Percentiles rank a stretch among this genome's conserved stretches.
These are phyloP conservation scores for Ennomos erosarius DNA, from an alignment of 2,888 invertebrate genomes.

Conservation along the genomic window DNA sequence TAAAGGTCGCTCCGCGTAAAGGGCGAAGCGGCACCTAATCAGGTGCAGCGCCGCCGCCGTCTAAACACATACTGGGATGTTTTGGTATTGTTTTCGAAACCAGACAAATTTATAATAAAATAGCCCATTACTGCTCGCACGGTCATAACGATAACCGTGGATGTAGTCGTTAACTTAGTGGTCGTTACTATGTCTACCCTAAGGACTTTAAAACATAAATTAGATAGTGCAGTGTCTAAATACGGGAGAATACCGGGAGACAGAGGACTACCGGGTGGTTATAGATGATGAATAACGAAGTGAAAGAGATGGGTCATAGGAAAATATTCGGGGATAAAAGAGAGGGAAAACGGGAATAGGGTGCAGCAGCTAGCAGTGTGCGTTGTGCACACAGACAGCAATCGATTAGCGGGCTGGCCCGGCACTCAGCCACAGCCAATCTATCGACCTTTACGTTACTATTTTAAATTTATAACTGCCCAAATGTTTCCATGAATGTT, in stretches of 20 bases:
- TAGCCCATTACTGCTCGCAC: conserved; percentile 70
- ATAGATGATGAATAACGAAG: conserved; percentile 80
- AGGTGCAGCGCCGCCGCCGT: conserved; percentile 56
- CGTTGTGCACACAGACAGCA: conserved; percentile 78
- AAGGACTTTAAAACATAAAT: conserved; percentile 78
- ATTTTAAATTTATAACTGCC: conserved; percentile 68
- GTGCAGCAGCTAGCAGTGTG: conserved; percentile 69
- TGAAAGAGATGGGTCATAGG: conserved; percentile 72
- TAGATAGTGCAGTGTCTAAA: conserved; percentile 83
- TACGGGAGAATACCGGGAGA: conserved; percentile 79
- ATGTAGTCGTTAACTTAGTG: conserved; percentile 69
- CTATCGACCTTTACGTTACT: conserved; percentile 73
- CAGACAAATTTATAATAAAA: conserved; percentile 78
- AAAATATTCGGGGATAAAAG: conserved; percentile 58
- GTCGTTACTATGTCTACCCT: no score
- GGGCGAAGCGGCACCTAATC: conserved; percentile 59
- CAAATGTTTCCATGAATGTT: conserved; percentile 61
- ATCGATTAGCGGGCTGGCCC: conserved; percentile 78
- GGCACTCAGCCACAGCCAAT: conserved; percentile 69
- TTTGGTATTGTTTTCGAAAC: conserved; percentile 43
- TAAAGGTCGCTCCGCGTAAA: conserved; percentile 54
- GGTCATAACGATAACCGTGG: conserved; percentile 72
- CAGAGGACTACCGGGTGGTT: conserved; percentile 79
- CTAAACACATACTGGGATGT: conserved; percentile 40
- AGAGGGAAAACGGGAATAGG: conserved; percentile 67